Conservation (phyloP, 1,140 invertebrate genomes). For the Drosophila santomea region DNA sequence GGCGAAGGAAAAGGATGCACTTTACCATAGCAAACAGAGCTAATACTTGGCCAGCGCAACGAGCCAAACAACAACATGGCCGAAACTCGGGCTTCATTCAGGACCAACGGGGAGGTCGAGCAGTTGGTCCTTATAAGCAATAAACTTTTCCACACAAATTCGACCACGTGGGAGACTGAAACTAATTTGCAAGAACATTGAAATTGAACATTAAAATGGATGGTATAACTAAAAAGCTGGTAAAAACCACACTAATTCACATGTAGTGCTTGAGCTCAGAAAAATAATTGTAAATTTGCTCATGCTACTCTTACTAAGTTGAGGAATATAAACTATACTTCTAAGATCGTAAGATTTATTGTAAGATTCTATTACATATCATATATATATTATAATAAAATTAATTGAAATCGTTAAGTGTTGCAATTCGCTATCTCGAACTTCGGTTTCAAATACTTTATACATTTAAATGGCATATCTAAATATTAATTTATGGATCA, state of each 20-base stretch:
- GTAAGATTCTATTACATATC: no score
- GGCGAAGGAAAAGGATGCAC: constrained; percentile 9
- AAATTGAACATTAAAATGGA: constrained; percentile 46
- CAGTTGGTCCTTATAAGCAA: constrained; percentile 34
- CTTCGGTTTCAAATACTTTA: neutral
- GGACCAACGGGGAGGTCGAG: constrained; percentile 1
- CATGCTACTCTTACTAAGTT: no score
- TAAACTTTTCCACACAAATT: constrained; percentile 60
- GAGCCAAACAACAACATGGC: constrained; percentile 13
- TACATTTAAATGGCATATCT: neutral
- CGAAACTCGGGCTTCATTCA: constrained; percentile 2
- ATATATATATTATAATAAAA: no score
- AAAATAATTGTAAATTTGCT: no score
- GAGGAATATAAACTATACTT: no score
- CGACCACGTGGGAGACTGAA: constrained; percentile 47
- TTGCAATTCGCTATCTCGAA: no score
- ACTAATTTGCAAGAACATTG: constrained; percentile 78
- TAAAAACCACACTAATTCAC: neutral
- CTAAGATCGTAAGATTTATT: no score
- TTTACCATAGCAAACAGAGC: constrained; percentile 24
- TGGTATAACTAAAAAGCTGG: neutral
- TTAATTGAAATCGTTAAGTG: no score
- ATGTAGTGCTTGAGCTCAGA: no score
- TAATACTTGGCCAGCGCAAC: constrained; percentile 22
- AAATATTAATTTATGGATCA: constrained; percentile 3